phyloP scores from a whole-genome alignment of 2,888 invertebrate genomes.

The Diplolepis rosae region DNA sequence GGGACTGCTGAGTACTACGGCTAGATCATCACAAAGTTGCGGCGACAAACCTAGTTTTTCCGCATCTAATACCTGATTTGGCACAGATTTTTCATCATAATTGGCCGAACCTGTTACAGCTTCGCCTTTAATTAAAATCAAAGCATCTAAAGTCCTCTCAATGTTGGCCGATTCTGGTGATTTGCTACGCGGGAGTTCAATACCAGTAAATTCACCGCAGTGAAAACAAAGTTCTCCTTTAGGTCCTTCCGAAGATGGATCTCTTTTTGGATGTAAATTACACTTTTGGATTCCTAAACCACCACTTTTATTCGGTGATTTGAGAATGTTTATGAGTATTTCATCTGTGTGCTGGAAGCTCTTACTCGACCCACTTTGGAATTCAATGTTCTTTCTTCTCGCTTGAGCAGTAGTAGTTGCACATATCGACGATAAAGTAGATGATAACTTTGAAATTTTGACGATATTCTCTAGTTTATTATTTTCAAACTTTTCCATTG shows the following conservation, averaged over 20 bases:
- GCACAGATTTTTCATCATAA: constrained; percentile 80
- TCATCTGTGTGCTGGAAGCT: constrained; percentile 59
- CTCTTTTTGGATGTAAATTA: constrained; percentile 54
- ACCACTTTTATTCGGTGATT: constrained; percentile 55
- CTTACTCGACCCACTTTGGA: constrained; percentile 53
- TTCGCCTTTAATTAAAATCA: constrained; percentile 76
- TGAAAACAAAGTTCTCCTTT: constrained; percentile 63
- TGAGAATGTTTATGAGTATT: constrained; percentile 60
- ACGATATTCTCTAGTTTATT: constrained; percentile 20
- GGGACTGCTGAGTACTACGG: constrained; percentile 82
- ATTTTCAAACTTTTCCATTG: constrained; percentile 9
- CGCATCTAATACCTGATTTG: constrained; percentile 77
- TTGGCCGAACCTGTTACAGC: constrained; percentile 77
- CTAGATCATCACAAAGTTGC: constrained; percentile 82
- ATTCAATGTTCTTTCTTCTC: constrained; percentile 49
- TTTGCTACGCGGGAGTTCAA: constrained; percentile 48
- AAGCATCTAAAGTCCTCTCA: constrained; percentile 73
- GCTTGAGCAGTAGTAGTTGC: constrained; percentile 24
- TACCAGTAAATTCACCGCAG: constrained; percentile 59
- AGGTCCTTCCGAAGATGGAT: constrained; percentile 42
- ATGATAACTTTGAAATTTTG: constrained; percentile 35
- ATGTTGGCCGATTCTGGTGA: constrained; percentile 67
- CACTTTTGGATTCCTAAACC: constrained; percentile 33
- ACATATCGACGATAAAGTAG: constrained; percentile 34
- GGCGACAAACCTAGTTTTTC: constrained; percentile 80